phyloP scores from a whole-genome alignment of 2,113 vertebrate genomes.

The Leiothrix lutea region DNA sequence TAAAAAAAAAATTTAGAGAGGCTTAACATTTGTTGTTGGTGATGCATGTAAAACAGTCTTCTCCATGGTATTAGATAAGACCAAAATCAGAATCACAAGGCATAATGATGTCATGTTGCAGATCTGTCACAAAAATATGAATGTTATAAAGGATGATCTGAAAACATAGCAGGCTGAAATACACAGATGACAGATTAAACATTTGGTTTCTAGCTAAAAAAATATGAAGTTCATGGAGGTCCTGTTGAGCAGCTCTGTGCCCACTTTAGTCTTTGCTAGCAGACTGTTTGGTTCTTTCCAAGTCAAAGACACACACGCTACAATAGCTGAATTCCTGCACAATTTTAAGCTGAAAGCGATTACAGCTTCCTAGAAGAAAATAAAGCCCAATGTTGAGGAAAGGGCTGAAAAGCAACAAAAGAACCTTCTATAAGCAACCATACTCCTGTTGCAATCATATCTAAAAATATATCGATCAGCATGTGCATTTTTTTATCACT shows the following conservation, averaged over 20 bases:
- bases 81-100: neutral
- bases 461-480: neutral
- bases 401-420: neutral
- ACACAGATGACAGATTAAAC: neutral
- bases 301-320: neutral
- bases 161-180: neutral
- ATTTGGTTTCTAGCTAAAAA: neutral
- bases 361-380: neutral
- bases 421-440: neutral
- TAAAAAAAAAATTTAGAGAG: neutral
- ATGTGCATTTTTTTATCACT: neutral
- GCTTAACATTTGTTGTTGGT: neutral
- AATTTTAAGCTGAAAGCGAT: neutral
- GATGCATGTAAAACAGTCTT: neutral
- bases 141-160: neutral
- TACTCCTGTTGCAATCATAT: neutral
- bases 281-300: neutral
- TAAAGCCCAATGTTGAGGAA: neutral
- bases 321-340: neutral
- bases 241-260: neutral
- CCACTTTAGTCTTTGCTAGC: neutral
- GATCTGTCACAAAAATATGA: neutral
- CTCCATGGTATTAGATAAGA: neutral
- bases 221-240: neutral
- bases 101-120: neutral